Evolutionary conservation across 2,888 invertebrate species (phyloP).

Genomic region (Athetis lepigone): DNA sequence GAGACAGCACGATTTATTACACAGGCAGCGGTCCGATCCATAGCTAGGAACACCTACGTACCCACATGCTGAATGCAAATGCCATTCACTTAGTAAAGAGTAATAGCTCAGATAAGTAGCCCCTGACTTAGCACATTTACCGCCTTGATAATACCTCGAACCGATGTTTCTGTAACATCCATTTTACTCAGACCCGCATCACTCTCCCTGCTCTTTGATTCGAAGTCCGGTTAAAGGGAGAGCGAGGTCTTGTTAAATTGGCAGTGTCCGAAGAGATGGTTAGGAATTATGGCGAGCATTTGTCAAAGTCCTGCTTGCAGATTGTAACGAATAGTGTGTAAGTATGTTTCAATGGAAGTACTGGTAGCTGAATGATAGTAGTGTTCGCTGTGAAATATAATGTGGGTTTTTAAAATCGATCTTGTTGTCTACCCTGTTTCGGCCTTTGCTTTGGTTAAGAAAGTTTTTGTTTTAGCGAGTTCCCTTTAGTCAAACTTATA

Average conservation of each 20-base stretch:
- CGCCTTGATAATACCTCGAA: slow-evolving; percentile 77
- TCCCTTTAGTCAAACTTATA: too few relatives aligned
- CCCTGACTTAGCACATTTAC: slow-evolving; percentile 85
- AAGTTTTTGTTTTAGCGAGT: too few relatives aligned
- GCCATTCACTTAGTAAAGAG: slow-evolving; percentile 80
- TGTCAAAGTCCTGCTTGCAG: slow-evolving; percentile 83
- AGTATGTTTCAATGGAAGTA: slow-evolving; percentile 57
- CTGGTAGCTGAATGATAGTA: slow-evolving; percentile 1
- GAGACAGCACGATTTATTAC: slow-evolving; percentile 57
- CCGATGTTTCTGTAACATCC: slow-evolving; percentile 75
- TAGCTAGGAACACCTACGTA: slow-evolving; percentile 55
- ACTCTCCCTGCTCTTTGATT: slow-evolving; percentile 46
- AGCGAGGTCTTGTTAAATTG: slow-evolving; percentile 66
- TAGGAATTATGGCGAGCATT: slow-evolving; percentile 82
- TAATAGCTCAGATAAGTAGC: slow-evolving; percentile 83
- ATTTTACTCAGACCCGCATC: slow-evolving; percentile 66
- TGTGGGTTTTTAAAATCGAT: not conserved
- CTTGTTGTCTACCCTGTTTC: too few relatives aligned
- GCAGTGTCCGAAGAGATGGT: slow-evolving; percentile 69
- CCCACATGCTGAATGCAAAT: slow-evolving; percentile 75
- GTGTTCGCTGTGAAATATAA: slow-evolving; percentile 11
- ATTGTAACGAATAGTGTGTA: slow-evolving; percentile 65
- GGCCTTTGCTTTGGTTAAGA: too few relatives aligned
- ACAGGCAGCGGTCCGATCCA: slow-evolving; percentile 44
- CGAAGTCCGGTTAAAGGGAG: slow-evolving; percentile 42